Percentiles rank a stretch among this genome's conserved stretches.
Evolutionary conservation across 2,113 vertebrate genomes (phyloP).

Genomic region (Pogonocichla stellata): DNA sequence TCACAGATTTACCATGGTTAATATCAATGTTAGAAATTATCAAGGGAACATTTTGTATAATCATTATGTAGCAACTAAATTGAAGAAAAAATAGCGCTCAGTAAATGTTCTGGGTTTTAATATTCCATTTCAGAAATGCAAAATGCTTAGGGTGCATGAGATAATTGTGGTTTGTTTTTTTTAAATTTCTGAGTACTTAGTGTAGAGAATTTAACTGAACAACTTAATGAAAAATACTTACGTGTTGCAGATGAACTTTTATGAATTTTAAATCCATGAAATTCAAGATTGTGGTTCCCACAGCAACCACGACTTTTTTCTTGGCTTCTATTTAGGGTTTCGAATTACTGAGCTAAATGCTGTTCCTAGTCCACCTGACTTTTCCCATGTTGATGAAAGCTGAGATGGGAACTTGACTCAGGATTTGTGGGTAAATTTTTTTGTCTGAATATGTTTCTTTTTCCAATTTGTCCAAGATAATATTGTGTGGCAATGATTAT

Average conservation of each 20-base stretch:
- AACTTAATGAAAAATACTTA: not conserved
- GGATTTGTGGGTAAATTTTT: not conserved
- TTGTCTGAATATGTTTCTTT: not conserved
- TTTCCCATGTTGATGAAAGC: constrained; percentile 23
- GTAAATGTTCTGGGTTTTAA: not conserved
- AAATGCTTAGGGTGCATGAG: not conserved
- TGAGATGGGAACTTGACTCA: constrained; percentile 18
- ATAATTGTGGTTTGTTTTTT: not conserved
- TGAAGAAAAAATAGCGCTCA: not conserved
- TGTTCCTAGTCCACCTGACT: not conserved
- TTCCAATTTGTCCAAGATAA: not conserved
- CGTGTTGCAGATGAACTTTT: not conserved
- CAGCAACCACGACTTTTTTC: constrained; percentile 2
- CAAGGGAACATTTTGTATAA: not conserved
- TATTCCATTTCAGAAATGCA: not conserved
- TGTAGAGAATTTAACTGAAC: not conserved
- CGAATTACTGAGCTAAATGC: not conserved
- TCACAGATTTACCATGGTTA: not conserved
- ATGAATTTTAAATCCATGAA: not conserved
- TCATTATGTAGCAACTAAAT: not conserved
- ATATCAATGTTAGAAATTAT: not conserved
- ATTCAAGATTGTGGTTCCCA: not conserved
- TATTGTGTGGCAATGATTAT: not conserved
- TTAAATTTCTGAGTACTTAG: not conserved
- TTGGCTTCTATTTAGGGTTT: constrained; percentile 16